phyloP scores from a whole-genome alignment of 2,113 vertebrate genomes.

The Perognathus longimembris region DNA sequence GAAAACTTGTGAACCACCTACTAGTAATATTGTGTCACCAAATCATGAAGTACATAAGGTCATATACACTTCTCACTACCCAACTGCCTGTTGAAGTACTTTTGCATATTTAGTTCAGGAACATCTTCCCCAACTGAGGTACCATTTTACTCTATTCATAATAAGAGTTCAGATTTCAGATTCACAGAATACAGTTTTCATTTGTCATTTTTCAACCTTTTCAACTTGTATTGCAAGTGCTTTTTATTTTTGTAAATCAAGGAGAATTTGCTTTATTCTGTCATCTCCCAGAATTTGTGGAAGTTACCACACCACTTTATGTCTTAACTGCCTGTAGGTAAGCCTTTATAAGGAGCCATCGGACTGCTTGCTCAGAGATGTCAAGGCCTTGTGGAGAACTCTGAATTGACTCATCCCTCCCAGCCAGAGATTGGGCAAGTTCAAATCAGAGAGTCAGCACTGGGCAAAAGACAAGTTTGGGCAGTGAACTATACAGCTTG shows the following conservation, averaged over 20 bases:
- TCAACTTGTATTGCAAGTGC: neutral
- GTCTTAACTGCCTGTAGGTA: neutral
- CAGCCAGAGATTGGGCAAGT: neutral
- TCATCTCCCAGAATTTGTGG: neutral
- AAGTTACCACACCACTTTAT: neutral
- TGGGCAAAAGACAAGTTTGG: neutral
- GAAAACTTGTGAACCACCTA: neutral
- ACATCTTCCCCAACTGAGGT: neutral
- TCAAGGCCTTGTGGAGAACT: neutral
- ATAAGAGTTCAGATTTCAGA: neutral
- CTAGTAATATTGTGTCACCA: neutral
- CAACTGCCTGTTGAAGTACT: neutral
- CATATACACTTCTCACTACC: neutral
- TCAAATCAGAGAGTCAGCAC: neutral
- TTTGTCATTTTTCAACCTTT: constrained; percentile 6
- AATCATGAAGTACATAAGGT: constrained; percentile 1
- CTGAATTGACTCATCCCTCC: neutral
- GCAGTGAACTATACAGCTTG: no score
- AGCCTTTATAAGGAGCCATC: neutral
- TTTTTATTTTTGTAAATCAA: neutral
- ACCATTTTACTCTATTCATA: neutral
- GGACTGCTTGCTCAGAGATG: neutral
- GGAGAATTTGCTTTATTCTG: neutral
- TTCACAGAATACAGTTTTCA: neutral
- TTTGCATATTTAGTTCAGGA: neutral